Conservation (phyloP, 2,113 vertebrate genomes). For the Menura novaehollandiae region DNA sequence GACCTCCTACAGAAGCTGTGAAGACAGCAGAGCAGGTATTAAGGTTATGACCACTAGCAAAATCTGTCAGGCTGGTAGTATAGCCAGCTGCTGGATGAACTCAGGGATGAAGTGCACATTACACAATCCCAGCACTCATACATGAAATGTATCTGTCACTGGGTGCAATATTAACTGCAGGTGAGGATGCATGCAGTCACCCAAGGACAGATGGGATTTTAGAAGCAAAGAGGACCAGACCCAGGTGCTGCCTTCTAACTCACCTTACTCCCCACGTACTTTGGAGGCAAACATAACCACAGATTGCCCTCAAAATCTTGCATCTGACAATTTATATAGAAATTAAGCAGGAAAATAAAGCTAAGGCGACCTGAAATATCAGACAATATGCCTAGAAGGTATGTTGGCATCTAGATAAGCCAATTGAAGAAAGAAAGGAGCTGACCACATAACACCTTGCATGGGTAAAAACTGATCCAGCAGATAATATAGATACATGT, state of each 20-base stretch:
- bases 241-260: neutral
- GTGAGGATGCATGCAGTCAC: neutral
- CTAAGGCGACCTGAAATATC: neutral
- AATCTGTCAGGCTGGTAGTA: neutral
- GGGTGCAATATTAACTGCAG: neutral
- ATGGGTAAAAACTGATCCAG: neutral
- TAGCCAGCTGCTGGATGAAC: neutral
- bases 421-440: neutral
- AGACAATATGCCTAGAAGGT: neutral
- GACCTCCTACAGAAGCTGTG: neutral
- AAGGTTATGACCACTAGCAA: neutral
- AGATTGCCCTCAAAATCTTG: neutral
- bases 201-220: neutral
- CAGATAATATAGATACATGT: neutral
- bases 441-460: neutral
- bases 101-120: neutral
- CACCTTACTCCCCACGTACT: neutral
- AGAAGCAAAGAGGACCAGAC: neutral
- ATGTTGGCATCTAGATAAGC: neutral
- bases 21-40: neutral
- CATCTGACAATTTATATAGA: neutral
- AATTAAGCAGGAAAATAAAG: neutral
- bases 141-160: neutral
- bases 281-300: neutral
- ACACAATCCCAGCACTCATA: rapidly evolving